Percentiles rank a stretch among this genome's conserved stretches.
Conservation (phyloP, 2,797 vertebrate genomes). For the Silurus lanzhouensis region DNA sequence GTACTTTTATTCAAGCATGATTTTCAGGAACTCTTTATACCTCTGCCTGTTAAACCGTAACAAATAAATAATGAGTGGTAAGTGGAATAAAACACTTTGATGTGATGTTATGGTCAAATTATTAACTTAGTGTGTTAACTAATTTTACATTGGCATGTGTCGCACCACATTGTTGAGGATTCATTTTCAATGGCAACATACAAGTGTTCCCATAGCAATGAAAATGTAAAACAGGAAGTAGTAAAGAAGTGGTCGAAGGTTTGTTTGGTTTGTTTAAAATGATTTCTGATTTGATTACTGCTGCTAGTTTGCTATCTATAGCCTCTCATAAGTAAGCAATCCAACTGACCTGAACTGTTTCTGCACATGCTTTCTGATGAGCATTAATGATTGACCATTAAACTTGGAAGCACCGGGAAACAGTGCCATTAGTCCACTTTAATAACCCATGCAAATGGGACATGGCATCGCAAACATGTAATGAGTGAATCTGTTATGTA, state of each 20-base stretch:
- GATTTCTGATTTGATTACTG: neutral
- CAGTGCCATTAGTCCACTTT: slow-evolving; percentile 49
- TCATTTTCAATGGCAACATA: neutral
- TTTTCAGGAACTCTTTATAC: too few relatives aligned
- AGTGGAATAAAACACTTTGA: neutral
- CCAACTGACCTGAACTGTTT: slow-evolving; percentile 34
- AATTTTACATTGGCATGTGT: neutral
- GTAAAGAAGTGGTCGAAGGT: neutral
- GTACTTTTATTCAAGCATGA: too few relatives aligned
- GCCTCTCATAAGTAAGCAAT: slow-evolving; percentile 52
- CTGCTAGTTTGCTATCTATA: neutral
- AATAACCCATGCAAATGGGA: slow-evolving; percentile 52
- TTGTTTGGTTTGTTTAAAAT: neutral
- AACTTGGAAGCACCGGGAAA: slow-evolving; percentile 36
- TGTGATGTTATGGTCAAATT: neutral
- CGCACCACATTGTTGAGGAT: neutral
- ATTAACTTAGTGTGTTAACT: neutral
- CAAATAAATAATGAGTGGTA: neutral
- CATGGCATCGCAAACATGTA: slow-evolving; percentile 34
- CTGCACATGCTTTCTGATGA: slow-evolving; percentile 30
- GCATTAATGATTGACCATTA: slow-evolving; percentile 50
- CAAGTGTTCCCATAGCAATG: neutral
- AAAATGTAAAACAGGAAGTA: neutral
- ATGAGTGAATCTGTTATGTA: slow-evolving; percentile 37
- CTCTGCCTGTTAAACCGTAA: too few relatives aligned